phyloP scores from a whole-genome alignment of 1,140 invertebrate species.

The Drosophila funebris region DNA sequence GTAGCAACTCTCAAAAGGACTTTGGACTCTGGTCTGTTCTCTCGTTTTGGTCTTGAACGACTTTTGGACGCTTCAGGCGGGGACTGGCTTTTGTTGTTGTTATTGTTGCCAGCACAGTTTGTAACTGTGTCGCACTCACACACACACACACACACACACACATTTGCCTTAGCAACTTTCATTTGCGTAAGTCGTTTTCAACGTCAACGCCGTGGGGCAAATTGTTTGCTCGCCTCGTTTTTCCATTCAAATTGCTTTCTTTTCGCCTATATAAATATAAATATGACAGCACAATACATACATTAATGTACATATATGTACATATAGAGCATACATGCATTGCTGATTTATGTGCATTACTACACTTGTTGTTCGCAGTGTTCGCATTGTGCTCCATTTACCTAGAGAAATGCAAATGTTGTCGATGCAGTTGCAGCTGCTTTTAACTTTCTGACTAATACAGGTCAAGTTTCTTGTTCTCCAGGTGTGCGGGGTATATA shows the following conservation, averaged over 20 bases:
- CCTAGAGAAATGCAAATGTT: slow-evolving; percentile 57
- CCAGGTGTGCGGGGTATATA: not conserved
- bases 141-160: not conserved
- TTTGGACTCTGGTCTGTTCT: slow-evolving; percentile 29
- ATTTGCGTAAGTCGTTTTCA: slow-evolving; percentile 64
- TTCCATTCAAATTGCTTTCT: slow-evolving; percentile 67
- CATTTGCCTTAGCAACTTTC: slow-evolving; percentile 36
- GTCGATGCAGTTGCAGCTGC: slow-evolving; percentile 35
- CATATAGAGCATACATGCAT: slow-evolving; percentile 33
- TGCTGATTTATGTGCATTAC: slow-evolving; percentile 44
- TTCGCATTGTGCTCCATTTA: slow-evolving; percentile 59
- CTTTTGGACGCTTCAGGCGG: slow-evolving; percentile 35
- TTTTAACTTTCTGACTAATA: slow-evolving; percentile 39
- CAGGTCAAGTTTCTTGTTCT: slow-evolving; percentile 57
- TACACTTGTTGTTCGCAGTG: too few species aligned
- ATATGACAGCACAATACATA: slow-evolving; percentile 36
- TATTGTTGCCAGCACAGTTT: slow-evolving; percentile 12
- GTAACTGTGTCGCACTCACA: slow-evolving; percentile 25
- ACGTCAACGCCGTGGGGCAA: slow-evolving; percentile 50
- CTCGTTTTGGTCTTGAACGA: slow-evolving; percentile 50
- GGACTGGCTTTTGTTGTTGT: slow-evolving; percentile 41
- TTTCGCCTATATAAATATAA: slow-evolving; percentile 50
- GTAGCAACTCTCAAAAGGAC: slow-evolving; percentile 55
- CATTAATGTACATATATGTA: slow-evolving; percentile 1
- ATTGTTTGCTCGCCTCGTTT: slow-evolving; percentile 61